Conservation (phyloP, 2,888 invertebrate species). For the Clostera curtula region DNA sequence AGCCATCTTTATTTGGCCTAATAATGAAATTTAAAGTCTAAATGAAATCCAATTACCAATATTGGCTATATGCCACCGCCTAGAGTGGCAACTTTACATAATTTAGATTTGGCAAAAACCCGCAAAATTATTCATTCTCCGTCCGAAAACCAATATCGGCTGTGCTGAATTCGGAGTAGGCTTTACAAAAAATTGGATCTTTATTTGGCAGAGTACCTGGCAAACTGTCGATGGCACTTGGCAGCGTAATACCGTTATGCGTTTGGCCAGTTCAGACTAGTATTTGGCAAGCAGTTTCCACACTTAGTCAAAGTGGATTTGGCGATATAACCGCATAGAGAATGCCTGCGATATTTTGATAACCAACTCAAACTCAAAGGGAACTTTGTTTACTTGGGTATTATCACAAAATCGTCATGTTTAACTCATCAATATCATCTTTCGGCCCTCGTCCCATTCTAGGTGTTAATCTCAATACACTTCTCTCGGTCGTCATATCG, state of each 20-base stretch:
- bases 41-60: conserved; percentile 12
- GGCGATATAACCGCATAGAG: too few relatives aligned
- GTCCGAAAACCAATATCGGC: conserved; percentile 27
- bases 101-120: conserved; percentile 26
- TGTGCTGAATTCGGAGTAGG: conserved; percentile 25
- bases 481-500: too few relatives aligned
- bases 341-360: too few relatives aligned
- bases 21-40: too few relatives aligned
- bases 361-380: too few relatives aligned
- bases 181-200: conserved; percentile 16
- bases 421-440: too few relatives aligned
- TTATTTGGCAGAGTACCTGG: conserved; percentile 2
- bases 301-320: conserved; percentile 45
- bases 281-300: conserved; percentile 53
- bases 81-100: conserved; percentile 18
- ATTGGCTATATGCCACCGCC: conserved; percentile 18
- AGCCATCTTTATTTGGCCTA: too few relatives aligned
- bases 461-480: too few relatives aligned
- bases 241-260: conserved; percentile 43
- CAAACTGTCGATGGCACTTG: conserved; percentile 32
- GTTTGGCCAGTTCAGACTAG: conserved; percentile 30
- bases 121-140: conserved; percentile 25
- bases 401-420: conserved; percentile 8
- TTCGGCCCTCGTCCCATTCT: too few relatives aligned
- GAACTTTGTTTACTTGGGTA: conserved; percentile 38